These are phyloP conservation scores for Drosophila anceps DNA, from an alignment of 2,888 invertebrate species.

Conservation along the genomic window DNA sequence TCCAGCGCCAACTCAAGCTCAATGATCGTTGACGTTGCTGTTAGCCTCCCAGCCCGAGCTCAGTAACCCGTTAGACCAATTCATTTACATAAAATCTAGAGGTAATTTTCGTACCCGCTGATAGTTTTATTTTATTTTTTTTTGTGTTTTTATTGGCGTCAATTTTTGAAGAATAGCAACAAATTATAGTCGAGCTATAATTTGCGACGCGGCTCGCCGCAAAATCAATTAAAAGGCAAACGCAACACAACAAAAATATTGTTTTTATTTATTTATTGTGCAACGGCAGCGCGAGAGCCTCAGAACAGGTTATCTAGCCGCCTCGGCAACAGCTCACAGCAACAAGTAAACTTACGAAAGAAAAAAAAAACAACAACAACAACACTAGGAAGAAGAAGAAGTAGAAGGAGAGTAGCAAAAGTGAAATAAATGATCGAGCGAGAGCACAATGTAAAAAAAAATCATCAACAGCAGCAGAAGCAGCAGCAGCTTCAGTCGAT, in stretches of 20 bases:
- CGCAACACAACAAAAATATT: conserved; percentile 59
- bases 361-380: no score
- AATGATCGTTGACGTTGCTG: conserved; percentile 10
- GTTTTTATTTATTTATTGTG: conserved; percentile 77
- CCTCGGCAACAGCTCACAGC: conserved; percentile 51
- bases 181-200: conserved; percentile 66
- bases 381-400: conserved; percentile 3
- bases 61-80: conserved; percentile 53
- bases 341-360: conserved; percentile 20
- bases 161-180: conserved; percentile 65
- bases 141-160: conserved; percentile 65
- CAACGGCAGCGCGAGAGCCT: conserved; percentile 57
- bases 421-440: conserved; percentile 20
- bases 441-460: conserved; percentile 25
- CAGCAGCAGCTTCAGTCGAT: conserved; percentile 52
- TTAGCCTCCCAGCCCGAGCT: conserved; percentile 34
- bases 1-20: neutral
- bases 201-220: conserved; percentile 64
- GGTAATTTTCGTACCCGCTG: conserved; percentile 41
- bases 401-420: neutral
- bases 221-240: conserved; percentile 75
- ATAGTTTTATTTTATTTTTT: conserved; percentile 22
- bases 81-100: conserved; percentile 68
- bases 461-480: conserved; percentile 23
- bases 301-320: conserved; percentile 75